Base-by-base conservation (phyloP, 2,113 vertebrate genomes). In the Proterorhinus semilunaris region DNA sequence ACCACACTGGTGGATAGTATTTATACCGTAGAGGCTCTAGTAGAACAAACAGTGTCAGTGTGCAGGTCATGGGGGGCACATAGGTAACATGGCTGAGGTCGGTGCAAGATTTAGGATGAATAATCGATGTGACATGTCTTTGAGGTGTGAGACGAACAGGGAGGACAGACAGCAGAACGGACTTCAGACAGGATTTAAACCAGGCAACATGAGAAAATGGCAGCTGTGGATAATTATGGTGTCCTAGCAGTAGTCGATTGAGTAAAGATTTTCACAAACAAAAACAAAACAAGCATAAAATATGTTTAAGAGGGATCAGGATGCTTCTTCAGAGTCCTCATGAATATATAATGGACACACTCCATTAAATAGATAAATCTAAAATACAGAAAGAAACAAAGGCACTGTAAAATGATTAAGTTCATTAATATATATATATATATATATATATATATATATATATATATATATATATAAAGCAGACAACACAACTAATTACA, bases 121-220 rank as follows among this genome's bases (percentile, higher is more conserved):
- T 89, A 86, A 88, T 82, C 82, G 61, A 76, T 71, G 36, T 84
- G 83, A 83, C 83, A 71, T 68, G 55, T 78, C 17, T 64, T 48
- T 1, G 15, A 78, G 65, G 54, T 62, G 50, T 70, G 70, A 66
- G 80, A 69, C 16, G 17, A 66, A 27, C 58, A 44, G 46, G 54
- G 46, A 15, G 53, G 74, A 71, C 51, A 6, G n/a, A 36, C 4
- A 2, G 4, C 15, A 36, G 27, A 63, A 8, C 52, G 67, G 21
- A 71, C 13, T 74, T 73, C 71, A 71, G 27, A 50, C 54, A 42
- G 78, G 53, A 57, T 58, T 57, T 51, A 44, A 6, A 70, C 72
- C 71, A 1, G 1, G 65, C 15, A 36, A 15, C 16, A 1, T 15
- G 27, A 2, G 27, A 10, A 10, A 36, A 10, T 16, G 12, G 65